Conservation (phyloP, 2,797 vertebrate species). For the Sebastes kiyomatsui region DNA sequence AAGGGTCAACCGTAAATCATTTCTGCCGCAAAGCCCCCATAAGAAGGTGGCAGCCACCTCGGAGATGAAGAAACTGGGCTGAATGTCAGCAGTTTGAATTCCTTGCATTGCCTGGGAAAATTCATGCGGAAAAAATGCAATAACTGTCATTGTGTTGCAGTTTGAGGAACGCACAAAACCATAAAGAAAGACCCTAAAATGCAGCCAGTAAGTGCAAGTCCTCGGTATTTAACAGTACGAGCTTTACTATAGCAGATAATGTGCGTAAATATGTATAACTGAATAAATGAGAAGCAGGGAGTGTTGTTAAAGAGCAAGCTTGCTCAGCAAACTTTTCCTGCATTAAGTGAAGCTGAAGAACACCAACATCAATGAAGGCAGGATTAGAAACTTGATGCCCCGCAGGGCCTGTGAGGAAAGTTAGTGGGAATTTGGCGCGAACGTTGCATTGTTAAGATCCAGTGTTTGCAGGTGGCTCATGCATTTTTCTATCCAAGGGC, state of each 20-base stretch:
- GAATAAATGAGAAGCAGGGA: conserved; percentile 34
- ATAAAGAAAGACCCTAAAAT: background rate
- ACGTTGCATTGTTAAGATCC: conserved; percentile 45
- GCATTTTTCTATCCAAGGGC: conserved; percentile 59
- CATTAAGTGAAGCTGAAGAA: conserved; percentile 25
- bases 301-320: conserved; percentile 24
- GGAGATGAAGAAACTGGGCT: conserved; percentile 10
- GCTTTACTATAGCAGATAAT: conserved; percentile 9
- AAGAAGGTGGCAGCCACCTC: background rate
- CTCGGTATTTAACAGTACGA: background rate
- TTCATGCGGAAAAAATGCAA: conserved; percentile 10
- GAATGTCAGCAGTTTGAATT: conserved; percentile 33
- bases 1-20: conserved; percentile 56
- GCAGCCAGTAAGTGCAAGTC: background rate
- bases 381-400: conserved; percentile 33
- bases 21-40: background rate
- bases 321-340: conserved; percentile 37
- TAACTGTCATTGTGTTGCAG: conserved; percentile 9
- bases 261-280: conserved; percentile 43
- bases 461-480: conserved; percentile 63
- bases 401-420: conserved; percentile 15
- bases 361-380: conserved; percentile 3
- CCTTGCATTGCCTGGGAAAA: conserved; percentile 13
- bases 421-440: background rate
- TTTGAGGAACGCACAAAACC: background rate